These are phyloP conservation scores for Prionailurus bengalensis DNA, from an alignment of 2,113 vertebrate species.

Conservation along the genomic window DNA sequence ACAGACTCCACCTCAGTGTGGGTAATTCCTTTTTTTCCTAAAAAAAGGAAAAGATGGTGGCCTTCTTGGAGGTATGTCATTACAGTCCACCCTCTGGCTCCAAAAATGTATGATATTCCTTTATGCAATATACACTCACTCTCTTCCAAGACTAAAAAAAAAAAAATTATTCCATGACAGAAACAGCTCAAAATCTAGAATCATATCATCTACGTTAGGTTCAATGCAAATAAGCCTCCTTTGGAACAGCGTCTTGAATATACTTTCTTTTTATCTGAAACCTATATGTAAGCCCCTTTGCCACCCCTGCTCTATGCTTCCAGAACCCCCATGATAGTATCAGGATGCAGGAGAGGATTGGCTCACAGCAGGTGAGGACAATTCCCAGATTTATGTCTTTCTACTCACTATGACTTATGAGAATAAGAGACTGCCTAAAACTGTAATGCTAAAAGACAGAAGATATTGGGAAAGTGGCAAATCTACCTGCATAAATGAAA, in stretches of 20 bases:
- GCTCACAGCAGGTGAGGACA: not conserved
- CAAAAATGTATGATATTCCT: not conserved
- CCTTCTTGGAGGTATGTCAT: not conserved
- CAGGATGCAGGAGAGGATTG: not conserved
- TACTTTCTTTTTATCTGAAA: not conserved
- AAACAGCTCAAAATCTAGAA: not conserved
- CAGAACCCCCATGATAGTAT: not conserved
- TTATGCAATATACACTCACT: not conserved
- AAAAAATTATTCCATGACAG: not conserved
- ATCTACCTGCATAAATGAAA: not conserved
- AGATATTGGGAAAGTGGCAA: no score
- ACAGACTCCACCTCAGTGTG: not conserved
- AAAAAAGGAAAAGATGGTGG: not conserved
- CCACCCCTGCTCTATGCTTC: not conserved
- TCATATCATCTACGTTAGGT: not conserved
- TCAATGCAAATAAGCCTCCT: not conserved
- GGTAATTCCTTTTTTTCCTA: no score
- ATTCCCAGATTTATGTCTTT: not conserved
- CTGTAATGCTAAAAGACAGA: no score
- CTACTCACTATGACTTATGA: slow-evolving; percentile 17
- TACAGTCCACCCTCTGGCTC: not conserved
- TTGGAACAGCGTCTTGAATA: not conserved
- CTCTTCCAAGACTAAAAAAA: not conserved
- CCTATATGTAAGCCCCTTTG: not conserved
- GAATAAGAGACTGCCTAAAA: not conserved